Conservation (phyloP, 1,140 invertebrate genomes). For the Drosophila elegans region DNA sequence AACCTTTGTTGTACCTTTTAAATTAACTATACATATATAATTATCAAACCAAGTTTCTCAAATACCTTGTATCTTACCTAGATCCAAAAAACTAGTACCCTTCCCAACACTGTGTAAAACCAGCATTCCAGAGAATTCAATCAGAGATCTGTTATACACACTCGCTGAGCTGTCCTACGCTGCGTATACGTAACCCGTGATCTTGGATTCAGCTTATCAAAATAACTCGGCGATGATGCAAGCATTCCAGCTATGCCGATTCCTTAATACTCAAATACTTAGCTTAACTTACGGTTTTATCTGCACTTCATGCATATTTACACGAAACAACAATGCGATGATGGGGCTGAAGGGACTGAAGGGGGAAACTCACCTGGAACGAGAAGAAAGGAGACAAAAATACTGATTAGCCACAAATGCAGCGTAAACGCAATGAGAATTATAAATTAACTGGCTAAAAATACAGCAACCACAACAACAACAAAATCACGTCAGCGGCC, state of each 20-base stretch:
- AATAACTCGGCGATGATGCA: conserved; percentile 27
- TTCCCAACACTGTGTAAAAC: background rate
- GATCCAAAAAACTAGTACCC: too few species aligned
- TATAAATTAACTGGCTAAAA: conserved; percentile 78
- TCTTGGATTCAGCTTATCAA: conserved; percentile 40
- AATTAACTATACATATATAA: too few species aligned
- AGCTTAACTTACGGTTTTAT: conserved; percentile 45
- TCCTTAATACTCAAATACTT: conserved; percentile 5
- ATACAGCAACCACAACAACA: conserved; percentile 60
- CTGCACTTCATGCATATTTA: conserved; percentile 34
- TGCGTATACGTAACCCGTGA: conserved; percentile 27
- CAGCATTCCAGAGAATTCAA: background rate
- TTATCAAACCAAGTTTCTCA: too few species aligned
- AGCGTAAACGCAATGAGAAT: conserved; percentile 71
- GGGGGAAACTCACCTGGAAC: conserved; percentile 63
- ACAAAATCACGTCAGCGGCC: conserved; percentile 57
- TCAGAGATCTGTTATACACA: background rate
- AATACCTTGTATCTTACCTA: too few species aligned
- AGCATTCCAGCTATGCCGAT: conserved; percentile 7
- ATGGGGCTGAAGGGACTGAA: background rate
- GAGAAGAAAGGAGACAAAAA: conserved; percentile 47
- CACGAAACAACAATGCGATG: conserved; percentile 12
- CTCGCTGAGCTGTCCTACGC: conserved; percentile 9
- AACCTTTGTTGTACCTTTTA: too few species aligned
- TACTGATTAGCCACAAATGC: conserved; percentile 68